Base-by-base conservation (phyloP, 2,113 vertebrate genomes). In the Engystomops pustulosus region DNA sequence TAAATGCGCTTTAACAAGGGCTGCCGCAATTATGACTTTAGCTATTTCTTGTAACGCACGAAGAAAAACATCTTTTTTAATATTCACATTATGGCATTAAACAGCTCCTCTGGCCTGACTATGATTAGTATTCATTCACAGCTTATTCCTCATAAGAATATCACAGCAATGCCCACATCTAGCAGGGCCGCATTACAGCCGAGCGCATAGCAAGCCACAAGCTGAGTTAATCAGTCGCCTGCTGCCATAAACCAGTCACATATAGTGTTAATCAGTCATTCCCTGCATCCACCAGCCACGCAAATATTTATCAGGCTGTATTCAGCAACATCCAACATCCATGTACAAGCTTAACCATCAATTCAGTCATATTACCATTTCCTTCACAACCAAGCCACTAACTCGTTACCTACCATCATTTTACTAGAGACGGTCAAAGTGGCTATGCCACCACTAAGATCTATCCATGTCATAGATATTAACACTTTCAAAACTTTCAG, bases 31-130 rank as follows among this genome's bases (percentile, higher is more conserved):
- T 82, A 38, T 14, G 15, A n/a, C n/a, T 32, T 72, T 45, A 41
- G 49, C 30, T 15, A 51, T 65, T 49, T 11, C 47, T 70, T 41
- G 79, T 49, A 81, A 49, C 34, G 49, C 2, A 34, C 47, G 45
- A 75, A 53, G 79, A 67, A 80, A 65, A 80, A 80, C 62, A 69
- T 18, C 41, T 79, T 23, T 20, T 53, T 78, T 79, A 79, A 47
- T 68, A 27, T 80, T 67, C 60, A 67, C 58, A 80, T 80, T 47
- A 68, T 68, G 18, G 60, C 78, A 68, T 45, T 80, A 47, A 47
- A 27, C 15, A 11, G 38, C 55, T 65, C 77, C 53, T 45, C 55
- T 14, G 58, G 58, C 25, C 27, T 20, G 5, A 8, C 41, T 11
- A 60, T 15, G 65, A 65, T 49, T 68, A 67, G 25, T 44, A 25